Conservation (phyloP, 2,888 invertebrate species). For the Tortrix viridana region DNA sequence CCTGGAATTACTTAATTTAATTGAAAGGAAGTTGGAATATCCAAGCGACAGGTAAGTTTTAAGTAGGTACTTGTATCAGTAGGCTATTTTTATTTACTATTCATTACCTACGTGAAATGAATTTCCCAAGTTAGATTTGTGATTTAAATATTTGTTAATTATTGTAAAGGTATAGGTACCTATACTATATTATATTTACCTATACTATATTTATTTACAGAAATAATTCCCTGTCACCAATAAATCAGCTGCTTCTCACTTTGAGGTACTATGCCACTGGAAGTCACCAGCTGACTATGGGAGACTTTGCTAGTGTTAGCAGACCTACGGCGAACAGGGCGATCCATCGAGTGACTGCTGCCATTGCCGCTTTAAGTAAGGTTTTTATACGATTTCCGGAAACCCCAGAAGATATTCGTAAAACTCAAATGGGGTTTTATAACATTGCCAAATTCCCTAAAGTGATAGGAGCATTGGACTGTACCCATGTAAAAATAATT, state of each 20-base stretch:
- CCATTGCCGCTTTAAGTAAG: neutral
- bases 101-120: no score
- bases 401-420: constrained; percentile 15
- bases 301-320: neutral
- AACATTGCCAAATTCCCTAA: constrained; percentile 34
- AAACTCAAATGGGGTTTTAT: constrained; percentile 17
- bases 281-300: neutral
- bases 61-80: no score
- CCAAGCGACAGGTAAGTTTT: neutral
- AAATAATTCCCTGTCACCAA: neutral
- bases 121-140: no score
- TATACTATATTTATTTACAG: neutral
- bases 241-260: neutral
- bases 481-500: constrained; percentile 32
- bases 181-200: neutral
- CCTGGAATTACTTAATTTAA: neutral
- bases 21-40: neutral
- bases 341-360: neutral
- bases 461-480: constrained; percentile 31
- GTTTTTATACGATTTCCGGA: neutral
- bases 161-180: no score
- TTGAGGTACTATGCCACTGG: constrained; percentile 1
- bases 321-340: neutral
- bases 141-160: neutral
- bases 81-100: no score